Evolutionary conservation across 2,888 invertebrate genomes (phyloP), one percentile per base, ranked within the genome.

Genomic region (Harpagoxenus sublaevis): DNA sequence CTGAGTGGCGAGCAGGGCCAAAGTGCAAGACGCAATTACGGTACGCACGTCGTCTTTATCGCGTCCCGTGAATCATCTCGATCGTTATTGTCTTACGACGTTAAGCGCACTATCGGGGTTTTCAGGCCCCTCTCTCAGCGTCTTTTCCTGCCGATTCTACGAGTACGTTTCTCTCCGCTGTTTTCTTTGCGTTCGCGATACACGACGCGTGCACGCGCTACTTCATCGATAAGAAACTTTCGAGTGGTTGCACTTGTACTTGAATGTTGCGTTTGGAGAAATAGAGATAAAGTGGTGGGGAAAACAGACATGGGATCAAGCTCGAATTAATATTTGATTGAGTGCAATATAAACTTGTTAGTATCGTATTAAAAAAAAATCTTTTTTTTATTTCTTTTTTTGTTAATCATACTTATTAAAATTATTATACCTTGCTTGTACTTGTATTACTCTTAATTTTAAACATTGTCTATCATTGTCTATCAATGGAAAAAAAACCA

Each of bases 11-110:
- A 70, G 84, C 83, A 85, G 91, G 94, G 91, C 91, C 94, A 94
- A 94, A 94, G 94, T 94, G 92, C 92, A 92, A 93, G 91, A 86
- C 94, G 94, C 94, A 94, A 93, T 94, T 94, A 94, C 93, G 90
- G 93, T 93, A 77, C n/a, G 90, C 79, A 84, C 84, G 73, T 79
- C 60, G 83, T 91, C 89, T 93, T 94, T 94, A 94, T 94, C 93
- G 92, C 92, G 89, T 89, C 89, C 85, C 86, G 89, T 94, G 94
- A 94, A 93, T 94, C 94, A 94, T 91, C 68, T 78, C 81, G 88
- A 92, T 92, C 93, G 88, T 92, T 93, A 92, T 91, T 92, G 92
- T 92, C 92, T 92, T 83, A 66, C 88, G 63, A 84, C 84, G 73
- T 89, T 88, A 83, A 55, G 66, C 84, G 81, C 62, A 66, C 84